These are phyloP conservation scores for Lumbricus terrestris DNA, from an alignment of 2,888 invertebrate genomes.

Conservation along the genomic window DNA sequence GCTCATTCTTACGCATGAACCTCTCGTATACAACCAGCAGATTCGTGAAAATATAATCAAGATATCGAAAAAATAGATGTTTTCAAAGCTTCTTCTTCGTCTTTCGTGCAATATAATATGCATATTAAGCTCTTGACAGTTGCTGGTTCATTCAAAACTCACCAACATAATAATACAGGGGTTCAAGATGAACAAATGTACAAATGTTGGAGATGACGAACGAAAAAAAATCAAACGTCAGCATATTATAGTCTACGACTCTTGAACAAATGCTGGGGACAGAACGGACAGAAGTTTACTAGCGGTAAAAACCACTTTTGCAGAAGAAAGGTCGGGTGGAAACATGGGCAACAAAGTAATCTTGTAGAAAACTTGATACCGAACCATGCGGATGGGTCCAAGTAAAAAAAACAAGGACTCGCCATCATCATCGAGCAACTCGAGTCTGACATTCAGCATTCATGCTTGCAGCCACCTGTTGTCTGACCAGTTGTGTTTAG, in stretches of 20 bases:
- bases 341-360: background rate
- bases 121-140: background rate
- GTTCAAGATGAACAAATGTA: background rate
- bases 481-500: background rate
- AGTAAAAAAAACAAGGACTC: background rate
- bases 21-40: slow-evolving; percentile 13
- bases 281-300: background rate
- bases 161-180: background rate
- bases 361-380: background rate
- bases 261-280: background rate
- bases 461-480: background rate
- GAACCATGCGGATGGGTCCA: background rate
- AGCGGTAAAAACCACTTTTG: background rate
- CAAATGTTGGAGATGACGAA: slow-evolving; percentile 3
- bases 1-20: background rate
- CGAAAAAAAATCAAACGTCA: background rate
- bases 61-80: slow-evolving; percentile 12
- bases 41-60: slow-evolving; percentile 10
- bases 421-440: background rate
- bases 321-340: background rate
- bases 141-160: background rate
- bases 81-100: slow-evolving; percentile 4
- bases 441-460: background rate
- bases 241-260: slow-evolving; percentile 3
- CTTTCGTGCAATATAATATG: background rate